Base-by-base conservation (phyloP, 2,797 vertebrate species). In the Chelon labrosus region DNA sequence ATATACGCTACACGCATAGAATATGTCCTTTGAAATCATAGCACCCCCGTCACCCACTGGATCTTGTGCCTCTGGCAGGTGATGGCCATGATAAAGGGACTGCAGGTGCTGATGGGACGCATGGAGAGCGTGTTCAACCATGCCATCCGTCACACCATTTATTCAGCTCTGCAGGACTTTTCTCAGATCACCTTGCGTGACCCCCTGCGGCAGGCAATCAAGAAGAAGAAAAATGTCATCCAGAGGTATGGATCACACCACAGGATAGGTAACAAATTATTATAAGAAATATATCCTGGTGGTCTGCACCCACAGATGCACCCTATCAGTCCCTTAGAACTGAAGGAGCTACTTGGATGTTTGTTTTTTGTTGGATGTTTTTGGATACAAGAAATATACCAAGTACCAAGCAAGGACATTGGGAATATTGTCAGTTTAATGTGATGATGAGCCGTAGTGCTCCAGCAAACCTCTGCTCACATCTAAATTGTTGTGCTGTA, bases 51-150 rank as follows among this genome's bases (percentile, higher is more conserved):
- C 3, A 0, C 12, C 73, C 19, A 73, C 49, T 12, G 1, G 42
- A 0, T 22, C 10, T 11, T 60, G 22, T 47, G 13, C 16, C 57
- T 12, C 57, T 54, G 19, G n/a, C 90, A 99, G 98, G 98, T 99
- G 73, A 97, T 99, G 12, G 98, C 98, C 5, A 99, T 99, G 98
- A 99, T 99, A 72, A 99, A 99, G 87, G 98, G 98, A 51, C 89
- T 99, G 74, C 98, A 99, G 90, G 98, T 99, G 71, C 89, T 99
- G 84, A 99, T 99, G 98, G 97, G 98, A 6, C 95, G 98, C 66
- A 99, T 99, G 98, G 98, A 99, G 90, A 99, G 98, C 0, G 98
- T 99, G 70, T 99, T 99, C 89, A 99, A 98, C 77, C 97, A 99
- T 5, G 98, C 98, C 80, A 97, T 99, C 89, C 96, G 98, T 25